phyloP scores from a whole-genome alignment of 2,888 invertebrate species.

The Synanthedon tipuliformis region DNA sequence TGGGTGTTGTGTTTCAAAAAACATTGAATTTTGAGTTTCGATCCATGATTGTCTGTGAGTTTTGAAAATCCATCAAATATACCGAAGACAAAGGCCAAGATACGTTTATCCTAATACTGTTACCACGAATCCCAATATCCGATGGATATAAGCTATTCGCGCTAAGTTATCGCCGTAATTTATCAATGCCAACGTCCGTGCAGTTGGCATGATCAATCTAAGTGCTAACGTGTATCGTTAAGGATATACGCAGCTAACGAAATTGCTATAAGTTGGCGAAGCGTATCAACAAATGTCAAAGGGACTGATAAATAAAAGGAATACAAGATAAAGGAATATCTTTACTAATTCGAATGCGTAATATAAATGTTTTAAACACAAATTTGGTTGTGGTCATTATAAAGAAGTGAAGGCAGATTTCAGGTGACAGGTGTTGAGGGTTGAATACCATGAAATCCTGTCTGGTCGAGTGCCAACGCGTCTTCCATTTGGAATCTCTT shows the following conservation, averaged over 20 bases:
- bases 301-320: too few relatives aligned
- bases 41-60: too few relatives aligned
- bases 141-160: background rate
- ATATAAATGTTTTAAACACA: too few relatives aligned
- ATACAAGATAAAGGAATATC: background rate
- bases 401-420: too few relatives aligned
- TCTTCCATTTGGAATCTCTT: background rate
- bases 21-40: too few relatives aligned
- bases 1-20: too few relatives aligned
- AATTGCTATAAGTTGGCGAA: too few relatives aligned
- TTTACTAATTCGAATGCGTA: background rate
- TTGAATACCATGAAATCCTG: background rate
- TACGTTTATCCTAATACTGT: background rate
- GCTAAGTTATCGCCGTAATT: slow-evolving; percentile 1
- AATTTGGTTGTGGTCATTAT: too few relatives aligned
- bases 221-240: background rate
- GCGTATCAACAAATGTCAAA: too few relatives aligned
- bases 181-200: slow-evolving; percentile 1
- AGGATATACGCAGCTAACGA: too few relatives aligned
- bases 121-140: background rate
- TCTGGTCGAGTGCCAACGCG: background rate
- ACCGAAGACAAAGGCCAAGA: background rate
- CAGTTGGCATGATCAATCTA: slow-evolving; percentile 1
- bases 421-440: background rate
- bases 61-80: background rate